A percentile compares a stretch with the other conserved stretches of the same genome.
Conservation (phyloP, 2,888 invertebrate genomes). For the Callimorpha dominula region DNA sequence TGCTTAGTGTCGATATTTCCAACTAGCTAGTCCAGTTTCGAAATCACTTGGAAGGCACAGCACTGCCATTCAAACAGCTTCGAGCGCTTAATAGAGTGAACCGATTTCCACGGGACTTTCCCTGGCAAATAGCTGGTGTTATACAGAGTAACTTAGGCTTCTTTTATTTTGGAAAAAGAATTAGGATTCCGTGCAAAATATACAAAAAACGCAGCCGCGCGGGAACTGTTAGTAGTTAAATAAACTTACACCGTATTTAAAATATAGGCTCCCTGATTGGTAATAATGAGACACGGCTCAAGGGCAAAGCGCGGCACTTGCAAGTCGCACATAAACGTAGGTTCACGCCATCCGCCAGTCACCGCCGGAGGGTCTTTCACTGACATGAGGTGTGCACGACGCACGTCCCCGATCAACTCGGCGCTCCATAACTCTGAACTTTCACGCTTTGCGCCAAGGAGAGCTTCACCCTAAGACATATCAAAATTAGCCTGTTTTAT, state of each 20-base stretch:
- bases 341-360: constrained; percentile 73
- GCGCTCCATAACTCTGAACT: constrained; percentile 77
- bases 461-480: constrained; percentile 67
- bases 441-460: constrained; percentile 72
- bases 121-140: too few relatives aligned
- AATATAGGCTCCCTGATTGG: constrained; percentile 85
- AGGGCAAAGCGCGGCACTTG: constrained; percentile 77
- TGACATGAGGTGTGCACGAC: constrained; percentile 72
- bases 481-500: not conserved
- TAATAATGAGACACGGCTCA: constrained; percentile 85
- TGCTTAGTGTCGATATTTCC: too few relatives aligned
- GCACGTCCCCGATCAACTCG: constrained; percentile 75
- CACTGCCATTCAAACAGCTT: too few relatives aligned
- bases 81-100: too few relatives aligned
- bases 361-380: constrained; percentile 64
- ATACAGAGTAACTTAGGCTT: too few relatives aligned
- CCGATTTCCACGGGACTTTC: too few relatives aligned
- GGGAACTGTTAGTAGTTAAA: not conserved
- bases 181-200: too few relatives aligned
- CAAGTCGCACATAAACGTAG: constrained; percentile 79
- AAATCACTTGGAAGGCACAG: too few relatives aligned
- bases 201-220: too few relatives aligned
- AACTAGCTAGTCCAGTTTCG: too few relatives aligned
- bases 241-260: constrained; percentile 81
- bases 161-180: too few relatives aligned